phyloP scores from a whole-genome alignment of 2,888 invertebrate species.

The Caenorhabditis angaria region DNA sequence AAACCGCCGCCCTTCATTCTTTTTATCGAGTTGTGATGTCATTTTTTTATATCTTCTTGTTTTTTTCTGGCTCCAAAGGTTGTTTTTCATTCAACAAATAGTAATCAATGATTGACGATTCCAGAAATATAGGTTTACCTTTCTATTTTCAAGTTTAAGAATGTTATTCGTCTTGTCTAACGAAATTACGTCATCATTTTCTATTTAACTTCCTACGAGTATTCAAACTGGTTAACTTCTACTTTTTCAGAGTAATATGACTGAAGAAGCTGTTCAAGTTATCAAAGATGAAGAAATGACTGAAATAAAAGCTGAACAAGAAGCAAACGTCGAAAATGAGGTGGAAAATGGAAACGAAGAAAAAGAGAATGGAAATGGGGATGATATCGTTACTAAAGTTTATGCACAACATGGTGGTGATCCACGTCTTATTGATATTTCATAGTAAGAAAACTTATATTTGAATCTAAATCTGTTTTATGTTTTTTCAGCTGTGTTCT shows the following conservation, averaged over 20 bases:
- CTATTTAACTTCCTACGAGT: too few relatives aligned
- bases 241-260: too few relatives aligned
- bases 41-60: slow-evolving; percentile 4
- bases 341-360: too few relatives aligned
- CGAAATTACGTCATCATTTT: too few relatives aligned
- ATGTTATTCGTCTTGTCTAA: too few relatives aligned
- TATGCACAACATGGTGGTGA: slow-evolving; percentile 39
- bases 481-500: slow-evolving; percentile 35
- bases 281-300: not conserved
- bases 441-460: slow-evolving; percentile 15
- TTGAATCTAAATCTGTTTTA: not conserved
- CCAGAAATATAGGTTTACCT: not conserved
- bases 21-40: slow-evolving; percentile 5
- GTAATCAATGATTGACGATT: not conserved
- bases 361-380: not conserved
- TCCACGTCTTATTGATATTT: slow-evolving; percentile 29
- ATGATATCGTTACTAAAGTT: slow-evolving; percentile 17
- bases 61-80: not conserved
- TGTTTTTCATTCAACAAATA: too few relatives aligned
- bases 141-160: too few relatives aligned
- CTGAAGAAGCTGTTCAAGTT: not conserved
- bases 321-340: too few relatives aligned
- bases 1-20: not conserved
- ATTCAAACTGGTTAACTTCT: too few relatives aligned
- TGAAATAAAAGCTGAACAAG: too few relatives aligned